phyloP scores from a whole-genome alignment of 1,140 invertebrate species.

The Myzus persicae region DNA sequence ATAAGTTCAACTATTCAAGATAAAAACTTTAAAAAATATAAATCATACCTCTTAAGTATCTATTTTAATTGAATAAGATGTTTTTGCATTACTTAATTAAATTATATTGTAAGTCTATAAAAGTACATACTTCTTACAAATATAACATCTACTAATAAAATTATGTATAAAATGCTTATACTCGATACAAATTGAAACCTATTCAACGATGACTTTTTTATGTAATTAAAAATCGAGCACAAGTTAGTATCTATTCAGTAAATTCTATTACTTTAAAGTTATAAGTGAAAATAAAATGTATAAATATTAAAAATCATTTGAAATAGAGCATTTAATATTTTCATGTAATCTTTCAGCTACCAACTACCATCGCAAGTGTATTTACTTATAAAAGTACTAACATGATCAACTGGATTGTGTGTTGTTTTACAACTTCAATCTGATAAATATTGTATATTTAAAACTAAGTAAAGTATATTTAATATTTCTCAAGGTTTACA shows the following conservation, averaged over 20 bases:
- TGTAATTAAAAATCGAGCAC: neutral
- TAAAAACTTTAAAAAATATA: constrained; percentile 9
- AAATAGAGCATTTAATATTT: neutral
- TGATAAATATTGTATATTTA: neutral
- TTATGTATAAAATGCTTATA: neutral
- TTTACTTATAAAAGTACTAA: neutral
- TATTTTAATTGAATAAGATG: neutral
- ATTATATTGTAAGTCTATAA: neutral
- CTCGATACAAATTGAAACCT: neutral
- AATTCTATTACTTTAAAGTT: neutral
- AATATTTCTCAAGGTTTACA: neutral
- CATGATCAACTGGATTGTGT: neutral
- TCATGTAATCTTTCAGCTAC: neutral
- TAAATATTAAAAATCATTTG: neutral
- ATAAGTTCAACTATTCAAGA: neutral
- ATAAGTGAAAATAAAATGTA: neutral
- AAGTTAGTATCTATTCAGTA: too few species aligned
- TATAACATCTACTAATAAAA: neutral
- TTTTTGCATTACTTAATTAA: neutral
- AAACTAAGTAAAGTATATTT: neutral
- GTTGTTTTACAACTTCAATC: neutral
- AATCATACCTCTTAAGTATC: neutral
- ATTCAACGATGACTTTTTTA: neutral
- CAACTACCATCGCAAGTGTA: neutral
- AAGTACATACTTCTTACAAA: neutral